Evolutionary conservation across 2,113 vertebrate genomes (phyloP).

Genomic region (Eretmodus cyanostictus): DNA sequence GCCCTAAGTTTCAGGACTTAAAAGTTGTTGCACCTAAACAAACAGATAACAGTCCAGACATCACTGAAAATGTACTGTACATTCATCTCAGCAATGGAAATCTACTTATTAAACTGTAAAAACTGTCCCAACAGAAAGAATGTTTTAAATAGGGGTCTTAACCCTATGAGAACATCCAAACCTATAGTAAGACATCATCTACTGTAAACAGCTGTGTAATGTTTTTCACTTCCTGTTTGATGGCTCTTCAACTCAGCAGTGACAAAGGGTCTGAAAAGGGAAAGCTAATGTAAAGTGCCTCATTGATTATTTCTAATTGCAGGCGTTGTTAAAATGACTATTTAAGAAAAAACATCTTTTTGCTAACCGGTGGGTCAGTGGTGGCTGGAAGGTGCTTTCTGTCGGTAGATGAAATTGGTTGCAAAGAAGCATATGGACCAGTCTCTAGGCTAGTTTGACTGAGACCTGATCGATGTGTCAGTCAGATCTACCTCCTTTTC

Average conservation of each 20-base stretch:
- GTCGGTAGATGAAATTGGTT: neutral
- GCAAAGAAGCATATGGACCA: neutral
- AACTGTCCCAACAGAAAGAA: neutral
- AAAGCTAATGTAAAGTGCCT: neutral
- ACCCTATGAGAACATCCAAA: neutral
- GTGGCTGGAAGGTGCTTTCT: neutral
- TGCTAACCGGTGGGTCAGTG: neutral
- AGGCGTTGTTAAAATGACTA: accelerated
- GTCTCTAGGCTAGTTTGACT: neutral
- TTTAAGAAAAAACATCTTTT: accelerated
- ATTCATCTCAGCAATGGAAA: too few species aligned
- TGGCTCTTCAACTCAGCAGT: neutral
- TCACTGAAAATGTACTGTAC: neutral
- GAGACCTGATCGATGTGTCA: neutral
- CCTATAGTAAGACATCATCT: neutral
- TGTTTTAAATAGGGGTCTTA: neutral
- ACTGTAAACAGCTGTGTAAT: neutral
- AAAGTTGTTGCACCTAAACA: neutral
- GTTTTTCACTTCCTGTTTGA: neutral
- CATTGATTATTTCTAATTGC: neutral
- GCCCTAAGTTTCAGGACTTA: neutral
- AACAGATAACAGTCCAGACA: neutral
- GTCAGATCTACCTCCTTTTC: neutral
- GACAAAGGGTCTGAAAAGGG: neutral
- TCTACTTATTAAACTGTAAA: neutral